phyloP scores from a whole-genome alignment of 2,797 vertebrate species.

The Esox lucius region DNA sequence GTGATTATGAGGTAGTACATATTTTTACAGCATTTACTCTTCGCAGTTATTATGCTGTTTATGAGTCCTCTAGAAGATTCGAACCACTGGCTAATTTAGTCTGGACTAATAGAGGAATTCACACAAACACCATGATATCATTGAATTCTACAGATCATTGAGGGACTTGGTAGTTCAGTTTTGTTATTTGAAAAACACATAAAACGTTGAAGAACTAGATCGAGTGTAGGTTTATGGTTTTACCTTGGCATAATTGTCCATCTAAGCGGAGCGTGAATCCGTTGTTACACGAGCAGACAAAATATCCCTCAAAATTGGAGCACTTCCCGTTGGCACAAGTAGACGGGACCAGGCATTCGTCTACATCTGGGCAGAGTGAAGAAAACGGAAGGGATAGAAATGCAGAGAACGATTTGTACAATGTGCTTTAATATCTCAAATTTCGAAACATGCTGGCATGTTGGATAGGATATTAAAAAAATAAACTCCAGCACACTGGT shows the following conservation, averaged over 20 bases:
- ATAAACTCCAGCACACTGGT: background rate
- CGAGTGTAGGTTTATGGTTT: background rate
- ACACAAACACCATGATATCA: slow-evolving; percentile 13
- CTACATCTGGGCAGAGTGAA: slow-evolving; percentile 63
- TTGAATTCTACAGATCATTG: background rate
- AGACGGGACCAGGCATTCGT: slow-evolving; percentile 71
- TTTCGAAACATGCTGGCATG: background rate
- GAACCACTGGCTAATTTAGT: slow-evolving; percentile 13
- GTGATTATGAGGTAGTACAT: slow-evolving; percentile 28
- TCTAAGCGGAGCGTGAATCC: slow-evolving; percentile 67
- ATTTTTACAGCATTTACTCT: slow-evolving; percentile 19
- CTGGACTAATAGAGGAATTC: background rate
- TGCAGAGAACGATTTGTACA: background rate
- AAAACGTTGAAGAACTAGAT: background rate
- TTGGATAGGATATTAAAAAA: background rate
- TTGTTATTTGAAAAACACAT: slow-evolving; percentile 3
- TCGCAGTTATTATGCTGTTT: slow-evolving; percentile 29
- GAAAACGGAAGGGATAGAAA: background rate
- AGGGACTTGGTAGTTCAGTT: background rate
- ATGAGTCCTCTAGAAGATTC: slow-evolving; percentile 17
- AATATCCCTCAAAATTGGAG: slow-evolving; percentile 75
- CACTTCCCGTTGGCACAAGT: slow-evolving; percentile 73
- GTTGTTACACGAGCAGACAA: slow-evolving; percentile 68
- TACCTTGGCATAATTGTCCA: slow-evolving; percentile 74
- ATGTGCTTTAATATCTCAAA: background rate